Conservation (phyloP, 2,888 invertebrate species). For the Tethea ocularis region DNA sequence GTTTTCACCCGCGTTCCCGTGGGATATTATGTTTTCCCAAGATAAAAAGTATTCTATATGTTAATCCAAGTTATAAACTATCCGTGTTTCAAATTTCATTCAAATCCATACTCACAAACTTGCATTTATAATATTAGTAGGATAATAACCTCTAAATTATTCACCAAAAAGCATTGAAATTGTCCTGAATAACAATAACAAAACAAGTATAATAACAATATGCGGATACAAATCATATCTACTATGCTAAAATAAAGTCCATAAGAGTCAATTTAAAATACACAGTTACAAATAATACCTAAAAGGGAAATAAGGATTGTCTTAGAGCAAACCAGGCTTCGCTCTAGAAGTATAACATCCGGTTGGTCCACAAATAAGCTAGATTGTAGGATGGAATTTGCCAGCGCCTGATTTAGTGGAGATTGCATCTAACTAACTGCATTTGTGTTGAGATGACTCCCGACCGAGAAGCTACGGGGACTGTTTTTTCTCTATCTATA, state of each 20-base stretch:
- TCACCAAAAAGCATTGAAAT: too few species aligned
- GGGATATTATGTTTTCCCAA: too few species aligned
- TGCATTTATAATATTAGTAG: too few species aligned
- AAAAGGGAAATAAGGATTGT: conserved; percentile 36
- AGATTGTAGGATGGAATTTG: conserved; percentile 53
- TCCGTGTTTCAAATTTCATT: too few species aligned
- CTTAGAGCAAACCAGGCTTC: conserved; percentile 14
- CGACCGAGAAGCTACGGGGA: background rate
- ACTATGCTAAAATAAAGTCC: background rate
- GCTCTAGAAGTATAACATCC: conserved; percentile 10
- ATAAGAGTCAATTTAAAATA: background rate
- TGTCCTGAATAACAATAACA: too few species aligned
- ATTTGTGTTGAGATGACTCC: conserved; percentile 47
- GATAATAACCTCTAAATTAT: too few species aligned
- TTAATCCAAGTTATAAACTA: too few species aligned
- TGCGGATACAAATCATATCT: too few species aligned
- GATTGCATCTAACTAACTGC: conserved; percentile 72
- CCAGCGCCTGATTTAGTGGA: conserved; percentile 52
- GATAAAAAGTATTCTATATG: too few species aligned
- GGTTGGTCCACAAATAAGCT: conserved; percentile 45
- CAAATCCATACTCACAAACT: too few species aligned
- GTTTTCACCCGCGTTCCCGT: too few species aligned
- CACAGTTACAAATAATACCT: background rate
- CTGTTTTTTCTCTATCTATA: background rate
- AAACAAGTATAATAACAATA: too few species aligned